Base-by-base conservation (phyloP, 2,888 invertebrate species). In the Gymnocheta viridis region DNA sequence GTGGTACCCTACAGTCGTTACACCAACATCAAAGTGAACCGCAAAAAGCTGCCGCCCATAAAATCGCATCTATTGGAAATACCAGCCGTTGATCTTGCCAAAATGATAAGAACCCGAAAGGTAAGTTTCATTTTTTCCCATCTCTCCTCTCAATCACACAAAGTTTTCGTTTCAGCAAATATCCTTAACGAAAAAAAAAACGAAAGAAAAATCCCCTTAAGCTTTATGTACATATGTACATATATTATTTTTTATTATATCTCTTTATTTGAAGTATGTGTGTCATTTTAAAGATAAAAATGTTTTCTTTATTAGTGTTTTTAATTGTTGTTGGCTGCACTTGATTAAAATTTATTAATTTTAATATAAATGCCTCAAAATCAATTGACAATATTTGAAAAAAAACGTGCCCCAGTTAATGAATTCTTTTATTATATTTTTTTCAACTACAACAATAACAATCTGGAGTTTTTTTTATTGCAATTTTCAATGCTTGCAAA, bases 61-160 rank as follows among this genome's bases (percentile, higher is more conserved):
- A 92, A 92, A 47, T 94, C 95, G 89, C 93, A 94, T 24, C 89
- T 96, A 85, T 93, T 96, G 64, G 93, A 94, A 88, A 93, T 95
- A 88, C 94, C 95, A 82, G 96, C 96, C 51, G 94, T 94, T 14
- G 93, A 93, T 79, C 91, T 96, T 81, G 94, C 96, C 5, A 93
- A 93, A 87, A 94, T 94, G 93, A 96, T 97, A 88, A 94, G 96
- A 89, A 94, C 92, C 66, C 93, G 92, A 93, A 93, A 96, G 94
- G 96, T 95, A 78, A 91, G 91, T 91, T 41, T 66, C 2, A 10
- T 7, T n/a, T n/a, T 17, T 29, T 27, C 12, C 35, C 12, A n/a
- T 44, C 66, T 66, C 47, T 27, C 2, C 27, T 47, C 32, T 64
- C 47, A 6, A 19, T 38, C 6, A 10, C n/a, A 56, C 35, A 56